These are phyloP conservation scores for Drosophila equinoxialis DNA, from an alignment of 1,140 invertebrate species.

Conservation along the genomic window DNA sequence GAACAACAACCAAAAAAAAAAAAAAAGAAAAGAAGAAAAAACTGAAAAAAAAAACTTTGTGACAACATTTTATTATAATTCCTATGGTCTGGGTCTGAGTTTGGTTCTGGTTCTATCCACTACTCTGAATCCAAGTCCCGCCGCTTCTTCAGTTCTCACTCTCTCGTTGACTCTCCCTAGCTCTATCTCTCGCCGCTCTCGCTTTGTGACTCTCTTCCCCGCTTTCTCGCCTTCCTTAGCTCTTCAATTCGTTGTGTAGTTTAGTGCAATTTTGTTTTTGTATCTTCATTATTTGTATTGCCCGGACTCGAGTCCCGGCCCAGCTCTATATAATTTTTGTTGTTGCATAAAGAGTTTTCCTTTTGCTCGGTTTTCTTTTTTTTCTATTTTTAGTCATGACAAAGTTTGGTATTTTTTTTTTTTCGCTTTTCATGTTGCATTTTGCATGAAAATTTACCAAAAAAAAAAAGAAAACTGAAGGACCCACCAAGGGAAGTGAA, in stretches of 20 bases:
- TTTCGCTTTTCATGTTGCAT: conserved; percentile 71
- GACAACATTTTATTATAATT: conserved; percentile 82
- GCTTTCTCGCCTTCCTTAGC: neutral
- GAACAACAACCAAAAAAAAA: conserved; percentile 38
- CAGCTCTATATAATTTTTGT: conserved; percentile 10
- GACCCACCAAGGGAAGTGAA: conserved; percentile 10
- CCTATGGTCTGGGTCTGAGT: conserved; percentile 35
- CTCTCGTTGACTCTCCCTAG: neutral
- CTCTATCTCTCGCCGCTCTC: neutral
- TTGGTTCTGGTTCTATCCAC: neutral
- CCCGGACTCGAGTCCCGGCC: conserved; percentile 14
- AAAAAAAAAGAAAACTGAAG: conserved; percentile 31
- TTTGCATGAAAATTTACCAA: conserved; percentile 60
- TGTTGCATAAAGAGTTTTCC: conserved; percentile 41
- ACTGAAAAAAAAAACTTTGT: conserved; percentile 65
- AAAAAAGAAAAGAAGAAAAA: conserved; percentile 62
- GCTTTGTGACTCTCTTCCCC: neutral
- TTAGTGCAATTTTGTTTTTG: conserved; percentile 72
- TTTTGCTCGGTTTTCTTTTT: conserved; percentile 46
- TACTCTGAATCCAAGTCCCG: neutral
- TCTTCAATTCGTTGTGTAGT: conserved; percentile 51
- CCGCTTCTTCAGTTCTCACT: neutral
- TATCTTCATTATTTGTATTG: conserved; percentile 81
- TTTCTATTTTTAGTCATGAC: conserved; percentile 52
- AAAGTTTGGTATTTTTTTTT: conserved; percentile 48